Evolutionary conservation across 2,888 invertebrate species (phyloP), one percentile per base, ranked within the genome.

Genomic region (Hyles lineata): DNA sequence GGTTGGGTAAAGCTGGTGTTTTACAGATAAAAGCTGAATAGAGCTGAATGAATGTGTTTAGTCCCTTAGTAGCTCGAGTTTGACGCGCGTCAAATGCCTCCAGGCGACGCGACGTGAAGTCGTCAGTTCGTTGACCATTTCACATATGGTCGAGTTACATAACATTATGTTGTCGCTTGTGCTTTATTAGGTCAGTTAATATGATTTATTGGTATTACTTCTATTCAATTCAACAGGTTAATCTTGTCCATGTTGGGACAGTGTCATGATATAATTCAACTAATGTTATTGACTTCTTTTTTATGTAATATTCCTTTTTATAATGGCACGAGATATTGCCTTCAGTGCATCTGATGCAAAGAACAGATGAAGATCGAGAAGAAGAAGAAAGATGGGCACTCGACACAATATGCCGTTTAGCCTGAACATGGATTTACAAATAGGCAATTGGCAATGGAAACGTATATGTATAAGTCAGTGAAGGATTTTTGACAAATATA

Each of bases 41-140:
- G 3, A 43, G 43, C 43, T 43, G 43, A 43, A 43, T 43, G 11
- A 43, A 43, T 43, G 43, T 43, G 43, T 43, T 15, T 2, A 43
- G 43, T 43, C 43, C 15, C 43, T 43, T 15, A 43, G 11, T 15
- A 15, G 15, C 11, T 15, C 77, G 73, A 74, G 78, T 77, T 82
- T 86, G 84, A 86, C 82, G 77, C 80, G 76, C 77, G 78, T 81
- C 80, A 79, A 78, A 72, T 71, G 70, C 71, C 74, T 70, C 58
- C 58, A 29, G n/a, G 15, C 25, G 55, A 55, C 55, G 55, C n/a
- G 6, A n/a, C 55, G 55, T n/a, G n/a, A n/a, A 55, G 23, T 23
- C 23, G 17, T 23, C 23, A 67, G 67, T 50, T 50, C 67, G 50
- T 50, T 67, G 67, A 67, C 67, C 67, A 67, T 6, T 43, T 43